Evolutionary conservation across 2,888 invertebrate species (phyloP), one percentile per base, ranked within the genome.

Genomic region (Drosophila parthenogenetica): DNA sequence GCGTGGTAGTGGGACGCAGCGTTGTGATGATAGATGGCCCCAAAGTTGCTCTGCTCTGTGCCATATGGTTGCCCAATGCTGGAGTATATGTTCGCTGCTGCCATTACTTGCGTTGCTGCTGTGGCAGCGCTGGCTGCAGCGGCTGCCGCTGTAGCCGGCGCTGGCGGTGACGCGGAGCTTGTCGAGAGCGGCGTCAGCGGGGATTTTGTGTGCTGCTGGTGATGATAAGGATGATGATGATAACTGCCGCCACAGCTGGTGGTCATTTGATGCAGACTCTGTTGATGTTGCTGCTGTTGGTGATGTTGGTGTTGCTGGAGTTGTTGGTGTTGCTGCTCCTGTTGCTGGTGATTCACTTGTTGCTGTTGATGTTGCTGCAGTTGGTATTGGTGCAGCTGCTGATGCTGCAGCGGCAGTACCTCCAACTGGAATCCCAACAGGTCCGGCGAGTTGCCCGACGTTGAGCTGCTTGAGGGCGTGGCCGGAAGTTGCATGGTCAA

Each of bases 21-120:
- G 77, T 92, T 91, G 22, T 91, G 90, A 73, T 92, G 92, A 79
- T 93, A 92, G 70, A 92, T 91, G 48, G 92, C 91, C 0, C 93
- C 92, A 67, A 91, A 93, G 72, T 91, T 91, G 53, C 91, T 92
- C 51, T 85, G 90, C 43, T 92, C 92, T 5, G 81, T 76, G n/a
- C 81, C 82, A 73, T 93, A 92, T 0, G 92, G 89, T 62, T 92
- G 92, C 0, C 90, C 90, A 46, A 92, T 90, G 64, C 85, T 75
- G 0, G 92, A 87, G 60, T 91, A 91, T 17, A 91, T 89, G 50
- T 90, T 92, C 62, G 90, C 87, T 17, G 91, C 87, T 4, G 89
- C 65, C 90, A 91, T 87, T 3, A 88, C 80, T 50, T 89, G 90
- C 0, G 81, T 77, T 37, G 81, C 78, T 1, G 77, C 77, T 10